These are phyloP conservation scores for Mycogona germanica DNA, from an alignment of 2,888 invertebrate species.

Conservation along the genomic window DNA sequence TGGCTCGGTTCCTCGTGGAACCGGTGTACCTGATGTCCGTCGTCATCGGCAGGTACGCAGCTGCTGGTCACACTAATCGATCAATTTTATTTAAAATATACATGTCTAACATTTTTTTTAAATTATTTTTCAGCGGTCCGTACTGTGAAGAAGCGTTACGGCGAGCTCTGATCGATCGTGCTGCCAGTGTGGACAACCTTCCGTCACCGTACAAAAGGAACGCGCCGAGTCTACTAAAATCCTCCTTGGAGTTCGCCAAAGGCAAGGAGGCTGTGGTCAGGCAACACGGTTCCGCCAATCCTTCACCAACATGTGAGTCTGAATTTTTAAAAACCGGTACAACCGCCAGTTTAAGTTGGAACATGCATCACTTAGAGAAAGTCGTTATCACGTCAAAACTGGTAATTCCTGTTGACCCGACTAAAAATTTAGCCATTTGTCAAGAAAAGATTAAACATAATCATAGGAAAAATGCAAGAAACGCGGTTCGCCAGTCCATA, in stretches of 20 bases:
- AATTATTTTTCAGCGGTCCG: constrained; percentile 37
- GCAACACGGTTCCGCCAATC: background rate
- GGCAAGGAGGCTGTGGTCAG: background rate
- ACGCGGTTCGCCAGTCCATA: no score
- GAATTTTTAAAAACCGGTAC: no score
- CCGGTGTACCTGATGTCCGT: constrained; percentile 58
- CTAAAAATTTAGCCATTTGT: no score
- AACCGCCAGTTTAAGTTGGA: no score
- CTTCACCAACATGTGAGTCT: background rate
- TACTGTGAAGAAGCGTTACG: constrained; percentile 40
- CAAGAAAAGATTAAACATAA: no score
- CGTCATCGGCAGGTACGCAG: constrained; percentile 48
- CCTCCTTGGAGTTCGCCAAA: background rate
- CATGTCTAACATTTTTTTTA: constrained; percentile 38
- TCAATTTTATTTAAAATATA: background rate
- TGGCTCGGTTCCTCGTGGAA: constrained; percentile 49
- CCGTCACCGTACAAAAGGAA: constrained; percentile 26
- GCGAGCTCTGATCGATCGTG: constrained; percentile 39
- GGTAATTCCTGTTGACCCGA: no score
- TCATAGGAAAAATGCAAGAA: no score
- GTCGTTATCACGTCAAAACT: no score
- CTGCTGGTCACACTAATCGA: background rate
- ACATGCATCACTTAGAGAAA: no score
- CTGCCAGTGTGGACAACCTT: constrained; percentile 24
- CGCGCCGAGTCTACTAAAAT: constrained; percentile 26